Base-by-base conservation (phyloP, 1,140 invertebrate genomes). In the Drosophila insularis region DNA sequence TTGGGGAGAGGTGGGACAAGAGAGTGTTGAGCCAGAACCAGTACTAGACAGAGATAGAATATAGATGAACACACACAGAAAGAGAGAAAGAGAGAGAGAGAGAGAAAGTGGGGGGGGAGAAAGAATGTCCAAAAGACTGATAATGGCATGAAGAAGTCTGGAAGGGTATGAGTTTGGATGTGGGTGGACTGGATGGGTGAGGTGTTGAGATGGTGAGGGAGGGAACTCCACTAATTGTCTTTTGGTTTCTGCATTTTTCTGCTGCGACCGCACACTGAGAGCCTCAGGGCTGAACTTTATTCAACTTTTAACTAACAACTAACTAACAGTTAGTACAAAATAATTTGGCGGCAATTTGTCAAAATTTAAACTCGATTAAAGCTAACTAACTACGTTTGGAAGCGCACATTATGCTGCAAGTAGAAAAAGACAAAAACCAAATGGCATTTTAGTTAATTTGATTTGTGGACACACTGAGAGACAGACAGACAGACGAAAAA, bases 401-500 rank as follows among this genome's bases (percentile, higher is more conserved):
- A 87, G 84, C 84, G 84, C 70, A 87, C 84, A 89, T 80, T 87
- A 89, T 87, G 84, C 84, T 87, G 84, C 84, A 87, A 87, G 84
- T 86, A 86, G 82, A 82, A 80, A 76, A 80, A 89, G 84, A 89
- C 84, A 87, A 87, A 87, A 87, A 87, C 84, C 82, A 87, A 87
- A 87, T 82, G 82, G 84, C 82, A 87, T 86, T 86, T 86, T 86
- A 86, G 82, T 87, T 87, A 87, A 86, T 86, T 86, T 87, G 78
- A 86, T 86, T 86, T 86, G 81, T 86, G 78, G 76, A 70, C 60
- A 72, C 64, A 63, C 50, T 21, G 10, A 56, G 23, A 31, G 21
- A 32, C 21, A 19, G 32, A 4, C 32, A 35, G 32, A 11, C 31
- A 32, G 31, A 32, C 31, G 19, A 21, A n/a, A 23, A 46, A 35